Base-by-base conservation (phyloP, 2,113 vertebrate genomes). In the Dascyllus trimaculatus region DNA sequence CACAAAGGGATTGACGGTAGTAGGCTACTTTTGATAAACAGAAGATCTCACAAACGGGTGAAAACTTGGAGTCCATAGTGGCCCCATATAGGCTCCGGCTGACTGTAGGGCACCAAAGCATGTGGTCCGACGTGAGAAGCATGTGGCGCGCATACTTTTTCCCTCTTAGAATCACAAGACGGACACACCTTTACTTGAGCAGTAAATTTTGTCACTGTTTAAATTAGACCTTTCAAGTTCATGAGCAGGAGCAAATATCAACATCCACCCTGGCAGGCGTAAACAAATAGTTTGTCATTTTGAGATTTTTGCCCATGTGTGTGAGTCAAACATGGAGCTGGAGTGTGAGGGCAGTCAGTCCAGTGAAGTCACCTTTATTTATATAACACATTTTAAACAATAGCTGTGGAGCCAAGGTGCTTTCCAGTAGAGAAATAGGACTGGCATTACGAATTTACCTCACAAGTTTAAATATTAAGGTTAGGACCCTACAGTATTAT, bases 91-190 rank as follows among this genome's bases (percentile, higher is more conserved):
- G 14, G 11, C 13, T 43, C 2, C 1, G 40, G 40, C 19, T 43
- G 17, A 9, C 9, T 69, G 11, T 57, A 40, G 74, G 56, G 49
- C 56, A 10, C 48, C 8, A 15, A 56, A 57, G 4, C 73, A 70
- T 59, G 53, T 43, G 52, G 21, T 38, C 17, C 1, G 51, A 3
- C 14, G 32, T 32, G 54, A 48, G 24, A 52, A 21, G 40, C 75
- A 81, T 82, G 74, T 77, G 75, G 59, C 38, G 57, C 64, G 46
- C 81, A 80, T 62, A 71, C 46, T 14, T 71, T 52, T 60, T 65
- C 71, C 49, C 11, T 45, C 13, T 48, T 21, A 10, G n/a, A 67
- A 56, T 24, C 13, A 40, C 21, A 62, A 9, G 71, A 70, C 48
- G 52, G 19, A 61, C 49, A 63, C 51, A 79, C 57, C 26, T 62